Base-by-base conservation (phyloP, 2,888 invertebrate species). In the Idaea aversata region DNA sequence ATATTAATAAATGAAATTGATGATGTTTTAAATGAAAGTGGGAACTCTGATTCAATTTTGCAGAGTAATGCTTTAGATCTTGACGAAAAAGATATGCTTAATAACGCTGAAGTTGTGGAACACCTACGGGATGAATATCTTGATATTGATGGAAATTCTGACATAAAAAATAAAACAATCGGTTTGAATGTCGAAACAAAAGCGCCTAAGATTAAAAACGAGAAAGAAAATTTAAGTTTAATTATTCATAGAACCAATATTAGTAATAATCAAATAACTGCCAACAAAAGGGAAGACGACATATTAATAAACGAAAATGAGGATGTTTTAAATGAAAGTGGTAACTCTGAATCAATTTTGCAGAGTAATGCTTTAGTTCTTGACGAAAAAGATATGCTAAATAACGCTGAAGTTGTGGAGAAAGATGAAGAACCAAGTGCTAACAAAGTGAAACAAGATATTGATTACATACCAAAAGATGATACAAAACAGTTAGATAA, bases 321-420 rank as follows among this genome's bases (percentile, higher is more conserved):
- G 59, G n/a, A 61, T 57, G 7, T 65, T 59, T 61, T 70, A 10
- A 70, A 69, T 34, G 61, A 66, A 35, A 73, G 68, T 67, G 62
- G 63, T 5, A 59, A 63, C 36, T 72, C 73, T 25, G 71, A 63
- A 63, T 69, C 70, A 6, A 69, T 70, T 64, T 66, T 70, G 38
- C 65, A 64, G 61, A 59, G 34, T 4, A 58, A 34, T 34, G 16
- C 36, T 5, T 47, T 60, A 36, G 3, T 38, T 6, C 36, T 60
- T 47, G 61, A 58, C 4, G 15, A 35, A 25, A 35, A 16, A 0
- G 47, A 57, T 65, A 15, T 36, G 34, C 25, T 63, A 34, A 59
- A 59, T 59, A 3, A 38, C 3, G 57, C 57, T 25, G 38, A 16
- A 0, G 47, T 38, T 65, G 16, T 47, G 25, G 47, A 64, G 25